Evolutionary conservation across 1,140 invertebrate genomes (phyloP).

Genomic region (Heliconius hermathena): DNA sequence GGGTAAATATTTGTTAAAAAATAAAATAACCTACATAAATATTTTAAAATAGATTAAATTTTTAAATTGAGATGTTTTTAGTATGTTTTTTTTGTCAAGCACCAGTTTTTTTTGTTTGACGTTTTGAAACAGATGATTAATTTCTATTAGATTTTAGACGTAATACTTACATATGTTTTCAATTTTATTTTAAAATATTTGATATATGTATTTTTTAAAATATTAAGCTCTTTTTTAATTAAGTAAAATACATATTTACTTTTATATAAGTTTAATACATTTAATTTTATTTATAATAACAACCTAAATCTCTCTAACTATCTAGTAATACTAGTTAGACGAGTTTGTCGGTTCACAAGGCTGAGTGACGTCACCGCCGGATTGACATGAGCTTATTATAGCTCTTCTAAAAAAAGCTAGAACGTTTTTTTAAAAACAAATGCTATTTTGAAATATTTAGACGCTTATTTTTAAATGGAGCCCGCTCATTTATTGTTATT

Average conservation of each 20-base stretch:
- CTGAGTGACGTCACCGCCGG: slow-evolving; percentile 21
- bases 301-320: background rate
- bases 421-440: background rate
- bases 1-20: slow-evolving; percentile 30
- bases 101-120: background rate
- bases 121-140: background rate
- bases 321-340: slow-evolving; percentile 29
- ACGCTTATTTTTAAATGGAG: background rate
- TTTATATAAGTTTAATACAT: background rate
- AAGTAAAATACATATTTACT: too few species aligned
- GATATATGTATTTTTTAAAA: too few species aligned
- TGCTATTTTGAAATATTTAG: background rate
- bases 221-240: too few species aligned
- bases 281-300: background rate
- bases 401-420: slow-evolving; percentile 27
- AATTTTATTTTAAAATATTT: too few species aligned
- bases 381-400: slow-evolving; percentile 30
- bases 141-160: background rate
- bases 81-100: background rate
- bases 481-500: background rate
- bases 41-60: slow-evolving; percentile 13
- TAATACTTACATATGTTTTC: background rate
- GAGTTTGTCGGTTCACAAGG: slow-evolving; percentile 23
- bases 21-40: slow-evolving; percentile 12
- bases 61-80: background rate